A percentile compares a stretch with the other conserved stretches of the same genome.
phyloP scores from a whole-genome alignment of 2,888 invertebrate species.

The Conistra vaccinii region DNA sequence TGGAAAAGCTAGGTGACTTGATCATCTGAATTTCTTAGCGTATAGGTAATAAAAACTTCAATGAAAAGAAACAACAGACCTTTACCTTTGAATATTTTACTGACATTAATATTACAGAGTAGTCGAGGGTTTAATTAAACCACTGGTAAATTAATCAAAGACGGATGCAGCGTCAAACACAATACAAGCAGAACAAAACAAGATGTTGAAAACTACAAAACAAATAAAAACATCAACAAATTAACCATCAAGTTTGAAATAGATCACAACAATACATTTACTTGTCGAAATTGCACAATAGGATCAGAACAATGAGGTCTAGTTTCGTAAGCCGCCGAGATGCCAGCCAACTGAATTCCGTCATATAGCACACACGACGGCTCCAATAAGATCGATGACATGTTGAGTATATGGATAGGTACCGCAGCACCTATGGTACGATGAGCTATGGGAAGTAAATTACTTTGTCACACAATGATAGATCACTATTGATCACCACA shows the following conservation, averaged over 20 bases:
- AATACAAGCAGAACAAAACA: background rate
- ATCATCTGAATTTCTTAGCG: background rate
- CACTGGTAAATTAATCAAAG: too few relatives aligned
- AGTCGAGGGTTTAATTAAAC: background rate
- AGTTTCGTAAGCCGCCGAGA: slow-evolving; percentile 52
- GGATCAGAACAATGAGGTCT: slow-evolving; percentile 38
- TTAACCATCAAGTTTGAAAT: slow-evolving; percentile 12
- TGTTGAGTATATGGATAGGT: slow-evolving; percentile 14
- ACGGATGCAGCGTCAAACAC: too few relatives aligned
- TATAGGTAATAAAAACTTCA: background rate
- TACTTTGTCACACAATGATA: slow-evolving; percentile 61
- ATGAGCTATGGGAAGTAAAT: slow-evolving; percentile 50
- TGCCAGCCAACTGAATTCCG: slow-evolving; percentile 59
- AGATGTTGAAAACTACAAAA: background rate
- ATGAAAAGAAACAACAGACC: background rate
- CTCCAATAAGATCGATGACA: slow-evolving; percentile 57
- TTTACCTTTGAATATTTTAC: background rate
- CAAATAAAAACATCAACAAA: slow-evolving; percentile 17
- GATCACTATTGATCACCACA: slow-evolving; percentile 45
- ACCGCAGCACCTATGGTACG: slow-evolving; percentile 30
- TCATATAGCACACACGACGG: slow-evolving; percentile 34
- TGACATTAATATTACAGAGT: background rate
- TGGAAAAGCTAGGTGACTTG: background rate
- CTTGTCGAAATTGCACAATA: slow-evolving; percentile 46
- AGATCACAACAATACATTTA: slow-evolving; percentile 45